These are phyloP conservation scores for Arrhamphus sclerolepis DNA, from an alignment of 2,797 vertebrate species.

Conservation along the genomic window DNA sequence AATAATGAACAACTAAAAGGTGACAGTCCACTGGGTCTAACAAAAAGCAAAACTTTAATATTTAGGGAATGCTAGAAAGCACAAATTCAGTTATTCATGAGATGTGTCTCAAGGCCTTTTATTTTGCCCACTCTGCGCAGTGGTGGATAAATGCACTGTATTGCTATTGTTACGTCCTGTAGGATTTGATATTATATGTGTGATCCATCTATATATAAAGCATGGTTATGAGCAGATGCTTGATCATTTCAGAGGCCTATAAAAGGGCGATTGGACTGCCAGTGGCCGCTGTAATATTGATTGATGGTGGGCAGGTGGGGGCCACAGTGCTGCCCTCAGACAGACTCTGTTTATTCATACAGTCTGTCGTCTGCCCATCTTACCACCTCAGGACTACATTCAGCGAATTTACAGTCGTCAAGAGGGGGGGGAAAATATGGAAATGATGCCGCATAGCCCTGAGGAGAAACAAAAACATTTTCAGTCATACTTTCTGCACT, in stretches of 20 bases:
- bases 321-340: conserved; percentile 74
- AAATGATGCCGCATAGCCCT: conserved; percentile 65
- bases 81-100: conserved; percentile 22
- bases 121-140: neutral
- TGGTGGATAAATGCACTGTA: conserved; percentile 22
- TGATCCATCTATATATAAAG: conserved; percentile 70
- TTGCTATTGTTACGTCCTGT: conserved; percentile 32
- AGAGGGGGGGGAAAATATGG: conserved; percentile 63
- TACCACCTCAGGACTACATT: conserved; percentile 66
- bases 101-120: conserved; percentile 5
- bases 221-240: conserved; percentile 80
- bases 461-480: conserved; percentile 70
- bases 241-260: conserved; percentile 80
- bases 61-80: conserved; percentile 28
- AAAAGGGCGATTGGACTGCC: conserved; percentile 78
- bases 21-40: neutral
- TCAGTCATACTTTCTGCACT: conserved; percentile 58
- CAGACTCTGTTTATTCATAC: conserved; percentile 80
- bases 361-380: conserved; percentile 76
- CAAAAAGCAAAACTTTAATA: conserved; percentile 20
- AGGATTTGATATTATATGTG: conserved; percentile 61
- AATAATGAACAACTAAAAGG: conserved; percentile 40
- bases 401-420: conserved; percentile 75
- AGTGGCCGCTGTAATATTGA: conserved; percentile 79
- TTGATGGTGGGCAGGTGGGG: conserved; percentile 81